These are phyloP conservation scores for Antechinus flavipes DNA, from an alignment of 2,113 vertebrate species.

Conservation along the genomic window DNA sequence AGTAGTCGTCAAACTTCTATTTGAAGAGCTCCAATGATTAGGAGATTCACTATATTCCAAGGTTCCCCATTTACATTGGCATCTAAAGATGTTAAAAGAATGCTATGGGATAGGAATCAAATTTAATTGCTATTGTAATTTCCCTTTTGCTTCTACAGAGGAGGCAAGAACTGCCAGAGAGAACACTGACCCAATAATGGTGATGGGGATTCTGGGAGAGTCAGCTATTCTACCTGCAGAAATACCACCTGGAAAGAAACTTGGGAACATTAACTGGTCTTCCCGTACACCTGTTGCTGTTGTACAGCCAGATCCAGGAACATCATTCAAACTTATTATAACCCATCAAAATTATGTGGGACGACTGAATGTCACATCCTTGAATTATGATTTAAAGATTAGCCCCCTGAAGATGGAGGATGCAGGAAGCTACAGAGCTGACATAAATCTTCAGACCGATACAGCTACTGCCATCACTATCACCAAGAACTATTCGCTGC, in stretches of 20 bases:
- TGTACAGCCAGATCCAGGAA: not conserved
- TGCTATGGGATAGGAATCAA: not conserved
- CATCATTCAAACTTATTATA: not conserved
- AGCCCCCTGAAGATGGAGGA: constrained; percentile 64
- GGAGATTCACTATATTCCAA: not conserved
- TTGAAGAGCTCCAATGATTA: not conserved
- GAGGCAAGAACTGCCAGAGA: constrained; percentile 33
- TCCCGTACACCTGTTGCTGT: constrained; percentile 58
- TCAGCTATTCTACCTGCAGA: constrained; percentile 57
- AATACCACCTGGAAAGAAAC: not conserved
- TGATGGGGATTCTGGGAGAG: constrained; percentile 67
- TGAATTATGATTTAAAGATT: constrained; percentile 66
- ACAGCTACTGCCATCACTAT: fast-evolving
- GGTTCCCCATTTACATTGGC: not conserved
- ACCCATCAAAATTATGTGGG: constrained; percentile 54
- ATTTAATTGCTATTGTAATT: not conserved
- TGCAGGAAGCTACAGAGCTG: constrained; percentile 55
- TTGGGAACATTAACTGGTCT: constrained; percentile 52
- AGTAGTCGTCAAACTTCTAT: not conserved
- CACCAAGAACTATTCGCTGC: constrained; percentile 48
- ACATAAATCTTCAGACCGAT: not conserved
- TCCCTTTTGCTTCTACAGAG: constrained; percentile 60
- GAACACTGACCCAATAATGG: fast-evolving
- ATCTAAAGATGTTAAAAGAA: not conserved
- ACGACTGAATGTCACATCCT: constrained; percentile 44